phyloP scores from a whole-genome alignment of 2,797 vertebrate species.

The Rhinella marina region DNA sequence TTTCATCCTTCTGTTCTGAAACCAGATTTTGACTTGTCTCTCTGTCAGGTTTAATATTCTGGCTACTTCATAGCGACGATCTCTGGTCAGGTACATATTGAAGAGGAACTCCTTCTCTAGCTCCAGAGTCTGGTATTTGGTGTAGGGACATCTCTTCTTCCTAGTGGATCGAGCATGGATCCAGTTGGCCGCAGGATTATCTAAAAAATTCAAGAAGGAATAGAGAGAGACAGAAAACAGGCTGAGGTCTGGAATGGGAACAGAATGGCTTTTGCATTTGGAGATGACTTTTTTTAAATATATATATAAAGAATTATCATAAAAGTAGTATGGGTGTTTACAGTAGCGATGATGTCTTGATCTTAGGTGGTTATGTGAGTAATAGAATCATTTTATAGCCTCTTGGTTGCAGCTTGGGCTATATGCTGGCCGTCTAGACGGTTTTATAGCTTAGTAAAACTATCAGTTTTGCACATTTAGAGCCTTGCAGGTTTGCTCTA shows the following conservation, averaged over 20 bases:
- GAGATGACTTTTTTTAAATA: slow-evolving; percentile 70
- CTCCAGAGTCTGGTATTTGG: slow-evolving; percentile 98
- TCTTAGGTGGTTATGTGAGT: slow-evolving; percentile 79
- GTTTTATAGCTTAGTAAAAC: slow-evolving; percentile 99
- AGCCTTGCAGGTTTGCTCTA: slow-evolving; percentile 90
- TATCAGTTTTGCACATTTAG: slow-evolving; percentile 95
- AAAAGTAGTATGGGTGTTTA: slow-evolving; percentile 77
- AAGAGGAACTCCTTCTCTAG: slow-evolving; percentile 98
- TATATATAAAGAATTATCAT: slow-evolving; percentile 75
- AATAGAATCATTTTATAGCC: slow-evolving; percentile 80
- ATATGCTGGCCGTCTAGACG: slow-evolving; percentile 89
- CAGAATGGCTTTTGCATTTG: slow-evolving; percentile 75
- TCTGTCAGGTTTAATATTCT: slow-evolving; percentile 96
- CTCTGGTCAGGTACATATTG: slow-evolving; percentile 98
- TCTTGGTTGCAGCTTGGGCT: slow-evolving; percentile 81
- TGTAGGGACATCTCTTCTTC: slow-evolving; percentile 98
- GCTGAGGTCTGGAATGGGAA: slow-evolving; percentile 67
- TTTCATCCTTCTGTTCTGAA: slow-evolving; percentile 99
- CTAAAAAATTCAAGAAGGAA: slow-evolving; percentile 70
- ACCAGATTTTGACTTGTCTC: slow-evolving; percentile 99
- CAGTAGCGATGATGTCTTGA: slow-evolving; percentile 76
- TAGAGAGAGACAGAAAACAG: slow-evolving; percentile 7
- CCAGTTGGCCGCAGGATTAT: slow-evolving; percentile 97
- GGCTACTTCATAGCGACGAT: slow-evolving; percentile 96
- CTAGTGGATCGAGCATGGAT: slow-evolving; percentile 96